Base-by-base conservation (phyloP, 2,797 vertebrate species). In the Chelon labrosus region DNA sequence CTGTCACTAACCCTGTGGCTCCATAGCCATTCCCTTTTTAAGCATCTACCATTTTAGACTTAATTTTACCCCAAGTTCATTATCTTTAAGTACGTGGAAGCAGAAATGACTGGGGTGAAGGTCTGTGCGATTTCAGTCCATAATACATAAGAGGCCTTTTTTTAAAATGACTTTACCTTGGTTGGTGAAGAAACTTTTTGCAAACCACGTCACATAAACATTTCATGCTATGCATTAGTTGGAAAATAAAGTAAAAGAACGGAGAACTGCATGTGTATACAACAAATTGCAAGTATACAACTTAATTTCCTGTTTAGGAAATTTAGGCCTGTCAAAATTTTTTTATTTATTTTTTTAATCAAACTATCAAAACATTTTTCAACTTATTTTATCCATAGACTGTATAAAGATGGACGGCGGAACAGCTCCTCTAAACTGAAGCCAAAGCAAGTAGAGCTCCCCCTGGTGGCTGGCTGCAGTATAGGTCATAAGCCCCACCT, bases 1-100 rank as follows among this genome's bases (percentile, higher is more conserved):
- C 77, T 67, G 73, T 84, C 75, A 72, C 83, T 74, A 83, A 84
- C 85, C 72, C 73, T 7, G 61, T 51, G 53, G 73, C 75, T 64
- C 55, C 55, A 54, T 73, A 73, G 56, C 19, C 31, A 16, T 68
- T 82, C 38, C 51, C 22, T 61, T 70, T 65, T 77, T 47, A 58
- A 71, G 58, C 59, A 64, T 78, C 61, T 61, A 62, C 65, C 52
- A 69, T 74, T 79, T 77, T 27, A 68, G 37, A 69, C 38, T 61
- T 13, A 9, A 2, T 80, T 62, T 74, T 56, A 67, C 52, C 59
- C 41, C 42, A 8, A 70, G 55, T 59, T 85, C 73, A 84, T 80
- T 73, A 73, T 78, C 68, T 20, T 35, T 31, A 65, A 71, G 69
- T 71, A 61, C 65, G 75, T 13, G 44, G 68, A 12, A 37, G 46